Base-by-base conservation (phyloP, 2,113 vertebrate genomes). In the Apeltes quadracus region DNA sequence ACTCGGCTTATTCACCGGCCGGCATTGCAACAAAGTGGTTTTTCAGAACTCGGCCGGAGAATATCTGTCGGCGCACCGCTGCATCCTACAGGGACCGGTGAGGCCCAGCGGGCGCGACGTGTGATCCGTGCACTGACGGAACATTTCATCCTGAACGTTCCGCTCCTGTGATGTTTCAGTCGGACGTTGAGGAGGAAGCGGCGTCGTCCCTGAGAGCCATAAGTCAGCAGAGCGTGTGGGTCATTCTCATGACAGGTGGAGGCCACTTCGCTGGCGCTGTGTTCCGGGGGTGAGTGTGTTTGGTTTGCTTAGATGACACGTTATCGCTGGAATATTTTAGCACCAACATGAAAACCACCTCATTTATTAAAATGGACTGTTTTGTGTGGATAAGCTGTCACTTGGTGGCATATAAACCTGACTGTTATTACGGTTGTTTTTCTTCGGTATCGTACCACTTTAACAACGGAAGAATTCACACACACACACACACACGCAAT, bases 201-300 rank as follows among this genome's bases (percentile, higher is more conserved):
- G 84, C 76, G n/a, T 79, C 90, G 0, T 93, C 90, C 2, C 84
- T 98, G 57, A 91, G 87, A 85, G 90, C 79, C 65, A 72, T 98
- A 4, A 78, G 53, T 23, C 84, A 61, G 0, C 91, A 90, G 72
- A 92, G 90, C 7, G 65, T 87, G 58, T 97, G 95, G 89, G 94
- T 97, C 61, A 91, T 98, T 74, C 92, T 99, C 65, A 97, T 99
- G 97, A 95, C 97, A 22, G 96, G 97, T 0, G 96, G 97, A 0
- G 98, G 98, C 8, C 97, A 99, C 87, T 99, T 99, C 48, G 97
- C 97, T 48, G 97, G 96, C 77, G 96, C 95, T 1, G 89, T 99
- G 36, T 99, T 96, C 86, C 92, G 81, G 71, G 96, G 97, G 98
- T 97, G 74, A 94, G 94, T 90, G 67, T 53, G 50, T 6, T 55